Percentiles rank a stretch among this genome's conserved stretches.
Evolutionary conservation across 2,113 vertebrate species (phyloP).

Genomic region (Oreotrochilus melanogaster): DNA sequence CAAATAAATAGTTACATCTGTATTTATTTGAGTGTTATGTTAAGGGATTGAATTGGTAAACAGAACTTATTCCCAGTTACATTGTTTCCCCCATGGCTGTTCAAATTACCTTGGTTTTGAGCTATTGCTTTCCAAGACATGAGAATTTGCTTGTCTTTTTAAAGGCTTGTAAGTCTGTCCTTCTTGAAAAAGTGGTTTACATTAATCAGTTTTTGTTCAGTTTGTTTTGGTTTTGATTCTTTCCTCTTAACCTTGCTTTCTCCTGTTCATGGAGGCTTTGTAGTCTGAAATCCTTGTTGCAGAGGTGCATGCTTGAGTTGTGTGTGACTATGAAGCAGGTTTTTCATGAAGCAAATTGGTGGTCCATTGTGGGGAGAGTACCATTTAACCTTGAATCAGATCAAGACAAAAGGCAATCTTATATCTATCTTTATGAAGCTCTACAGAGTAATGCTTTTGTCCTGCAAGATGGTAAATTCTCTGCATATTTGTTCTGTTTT

Average conservation of each 20-base stretch:
- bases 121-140: background rate
- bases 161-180: background rate
- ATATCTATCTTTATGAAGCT: background rate
- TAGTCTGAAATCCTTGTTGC: background rate
- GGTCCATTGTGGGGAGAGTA: background rate
- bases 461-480: background rate
- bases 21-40: background rate
- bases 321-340: background rate
- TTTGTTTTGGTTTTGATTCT: background rate
- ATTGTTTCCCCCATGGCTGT: background rate
- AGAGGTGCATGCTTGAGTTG: background rate
- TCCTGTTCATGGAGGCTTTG: background rate
- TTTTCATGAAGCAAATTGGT: background rate
- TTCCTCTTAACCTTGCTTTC: background rate
- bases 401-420: background rate
- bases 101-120: background rate
- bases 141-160: background rate
- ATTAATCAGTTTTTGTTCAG: background rate
- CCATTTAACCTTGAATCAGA: background rate
- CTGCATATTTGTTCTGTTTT: background rate
- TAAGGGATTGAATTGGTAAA: background rate
- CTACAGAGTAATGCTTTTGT: background rate
- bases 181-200: background rate
- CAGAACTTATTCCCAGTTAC: background rate
- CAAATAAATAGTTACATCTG: background rate